Conservation (phyloP, 2,888 invertebrate genomes). For the Furcula furcula region DNA sequence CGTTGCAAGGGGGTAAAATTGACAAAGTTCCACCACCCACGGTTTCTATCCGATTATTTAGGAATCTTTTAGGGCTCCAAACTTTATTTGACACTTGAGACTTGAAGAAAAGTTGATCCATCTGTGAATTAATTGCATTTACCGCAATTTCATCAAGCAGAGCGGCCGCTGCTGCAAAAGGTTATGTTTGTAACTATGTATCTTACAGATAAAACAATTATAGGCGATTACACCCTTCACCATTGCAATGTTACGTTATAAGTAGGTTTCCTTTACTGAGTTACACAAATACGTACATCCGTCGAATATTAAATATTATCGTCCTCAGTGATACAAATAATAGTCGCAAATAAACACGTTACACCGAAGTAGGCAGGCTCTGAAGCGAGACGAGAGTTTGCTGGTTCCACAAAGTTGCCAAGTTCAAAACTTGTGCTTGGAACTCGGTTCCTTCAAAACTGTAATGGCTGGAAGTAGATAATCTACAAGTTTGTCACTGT, state of each 20-base stretch:
- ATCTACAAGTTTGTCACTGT: conserved; percentile 64
- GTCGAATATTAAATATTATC: conserved; percentile 23
- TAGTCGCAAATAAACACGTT: conserved; percentile 45
- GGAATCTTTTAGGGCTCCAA: conserved; percentile 55
- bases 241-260: conserved; percentile 15
- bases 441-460: conserved; percentile 60
- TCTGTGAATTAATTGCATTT: conserved; percentile 36
- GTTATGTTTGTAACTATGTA: conserved; percentile 23
- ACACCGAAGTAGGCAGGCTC: conserved; percentile 41
- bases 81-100: conserved; percentile 53
- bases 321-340: too few species aligned
- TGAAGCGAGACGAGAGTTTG: conserved; percentile 41
- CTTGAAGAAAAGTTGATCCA: conserved; percentile 36
- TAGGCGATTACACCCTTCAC: conserved; percentile 22
- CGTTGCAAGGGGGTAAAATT: conserved; percentile 56
- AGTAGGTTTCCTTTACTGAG: conserved; percentile 1
- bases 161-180: conserved; percentile 25
- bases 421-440: conserved; percentile 48
- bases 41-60: conserved; percentile 63
- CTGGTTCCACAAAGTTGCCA: conserved; percentile 51
- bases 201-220: conserved; percentile 22
- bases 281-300: conserved; percentile 14
- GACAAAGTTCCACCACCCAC: conserved; percentile 60
- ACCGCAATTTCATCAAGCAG: conserved; percentile 33
- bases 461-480: conserved; percentile 65